These are phyloP conservation scores for Ctenosaura bakeri DNA, from an alignment of 2,797 vertebrate species.

Conservation along the genomic window DNA sequence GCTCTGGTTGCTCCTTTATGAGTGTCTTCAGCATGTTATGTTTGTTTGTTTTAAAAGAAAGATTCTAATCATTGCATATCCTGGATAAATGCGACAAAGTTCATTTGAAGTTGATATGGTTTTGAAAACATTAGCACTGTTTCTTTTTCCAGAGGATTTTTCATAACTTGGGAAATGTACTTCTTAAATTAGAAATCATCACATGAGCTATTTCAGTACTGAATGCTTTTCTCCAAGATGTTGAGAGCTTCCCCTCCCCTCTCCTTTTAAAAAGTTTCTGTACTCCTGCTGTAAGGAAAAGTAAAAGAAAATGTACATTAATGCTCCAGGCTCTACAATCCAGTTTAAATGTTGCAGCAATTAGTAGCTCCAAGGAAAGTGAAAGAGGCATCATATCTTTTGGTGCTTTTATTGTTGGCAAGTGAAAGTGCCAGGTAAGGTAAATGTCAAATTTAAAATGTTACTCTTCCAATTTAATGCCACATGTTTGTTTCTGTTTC, in stretches of 20 bases:
- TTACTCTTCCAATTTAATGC: constrained; percentile 30
- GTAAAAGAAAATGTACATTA: not conserved
- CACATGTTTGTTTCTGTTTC: constrained; percentile 27
- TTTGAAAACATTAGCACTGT: not conserved
- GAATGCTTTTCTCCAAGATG: not conserved
- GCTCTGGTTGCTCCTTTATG: too few species aligned
- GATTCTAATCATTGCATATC: not conserved
- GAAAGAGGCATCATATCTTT: constrained; percentile 1
- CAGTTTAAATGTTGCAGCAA: constrained; percentile 30
- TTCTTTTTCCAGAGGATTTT: not conserved
- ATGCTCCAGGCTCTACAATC: constrained; percentile 10
- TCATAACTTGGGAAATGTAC: not conserved
- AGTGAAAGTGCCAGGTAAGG: constrained; percentile 28
- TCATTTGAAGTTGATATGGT: not conserved
- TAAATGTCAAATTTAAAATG: constrained; percentile 39
- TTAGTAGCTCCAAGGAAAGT: constrained; percentile 7
- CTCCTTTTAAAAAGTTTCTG: not conserved
- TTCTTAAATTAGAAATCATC: not conserved
- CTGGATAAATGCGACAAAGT: not conserved
- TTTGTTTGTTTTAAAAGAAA: not conserved
- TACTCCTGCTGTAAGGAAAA: not conserved
- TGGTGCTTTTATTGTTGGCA: constrained; percentile 32
- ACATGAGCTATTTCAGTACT: constrained; percentile 1
- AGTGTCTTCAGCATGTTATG: too few species aligned
- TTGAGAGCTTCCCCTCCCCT: not conserved